Percentiles rank a stretch among this genome's conserved stretches.
phyloP scores from a whole-genome alignment of 2,888 invertebrate genomes.

The Microplitis manilae region DNA sequence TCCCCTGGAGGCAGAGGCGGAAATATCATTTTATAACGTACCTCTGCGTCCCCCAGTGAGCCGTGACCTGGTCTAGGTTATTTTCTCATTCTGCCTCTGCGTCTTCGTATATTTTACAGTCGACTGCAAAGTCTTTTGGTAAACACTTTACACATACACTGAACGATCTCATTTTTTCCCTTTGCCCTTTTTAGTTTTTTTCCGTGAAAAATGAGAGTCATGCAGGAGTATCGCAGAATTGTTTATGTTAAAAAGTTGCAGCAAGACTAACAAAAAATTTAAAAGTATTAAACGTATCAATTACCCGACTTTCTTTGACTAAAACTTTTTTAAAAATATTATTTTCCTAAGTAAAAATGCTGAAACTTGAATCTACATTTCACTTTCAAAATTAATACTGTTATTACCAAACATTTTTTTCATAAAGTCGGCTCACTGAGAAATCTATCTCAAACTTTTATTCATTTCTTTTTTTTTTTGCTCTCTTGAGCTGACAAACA shows the following conservation, averaged over 20 bases:
- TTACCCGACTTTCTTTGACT: background rate
- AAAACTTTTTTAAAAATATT: background rate
- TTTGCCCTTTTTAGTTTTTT: background rate
- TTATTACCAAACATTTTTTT: too few relatives aligned
- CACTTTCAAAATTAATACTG: background rate
- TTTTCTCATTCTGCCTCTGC: conserved; percentile 33
- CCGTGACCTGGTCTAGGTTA: conserved; percentile 44
- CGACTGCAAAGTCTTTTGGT: conserved; percentile 34
- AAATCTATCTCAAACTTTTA: too few relatives aligned
- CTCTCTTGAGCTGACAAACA: too few relatives aligned
- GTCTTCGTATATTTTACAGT: conserved; percentile 39
- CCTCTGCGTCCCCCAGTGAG: conserved; percentile 46
- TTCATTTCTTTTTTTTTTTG: too few relatives aligned
- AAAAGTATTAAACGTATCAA: background rate
- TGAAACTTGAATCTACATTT: background rate
- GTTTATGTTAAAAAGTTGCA: conserved; percentile 1
- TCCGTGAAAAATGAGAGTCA: background rate
- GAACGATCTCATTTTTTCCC: conserved; percentile 2
- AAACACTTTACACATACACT: conserved; percentile 37
- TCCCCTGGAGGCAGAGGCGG: conserved; percentile 52
- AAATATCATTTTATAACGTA: conserved; percentile 58
- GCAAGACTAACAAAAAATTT: background rate
- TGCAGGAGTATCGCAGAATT: background rate
- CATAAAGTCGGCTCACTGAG: too few relatives aligned
- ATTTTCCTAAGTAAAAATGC: background rate